Evolutionary conservation across 2,797 vertebrate genomes (phyloP).

Genomic region (Crossoptilon crossoptilon): DNA sequence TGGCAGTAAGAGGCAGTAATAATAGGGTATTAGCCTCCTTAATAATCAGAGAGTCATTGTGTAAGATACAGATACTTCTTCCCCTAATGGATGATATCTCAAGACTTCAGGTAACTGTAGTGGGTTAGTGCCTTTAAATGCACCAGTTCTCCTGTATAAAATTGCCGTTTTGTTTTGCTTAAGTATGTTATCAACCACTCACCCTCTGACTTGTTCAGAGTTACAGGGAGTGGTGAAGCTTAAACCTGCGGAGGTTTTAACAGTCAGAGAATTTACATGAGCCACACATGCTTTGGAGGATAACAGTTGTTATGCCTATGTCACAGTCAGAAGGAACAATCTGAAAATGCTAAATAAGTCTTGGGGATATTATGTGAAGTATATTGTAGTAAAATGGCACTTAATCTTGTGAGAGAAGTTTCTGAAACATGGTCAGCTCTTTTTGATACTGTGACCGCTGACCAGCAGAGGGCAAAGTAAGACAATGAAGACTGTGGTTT

Average conservation of each 20-base stretch:
- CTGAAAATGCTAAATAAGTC: not conserved
- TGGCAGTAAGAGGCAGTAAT: not conserved
- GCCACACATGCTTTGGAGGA: not conserved
- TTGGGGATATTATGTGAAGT: not conserved
- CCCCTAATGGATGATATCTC: not conserved
- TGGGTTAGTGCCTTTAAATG: not conserved
- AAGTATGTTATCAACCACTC: not conserved
- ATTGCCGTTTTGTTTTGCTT: not conserved
- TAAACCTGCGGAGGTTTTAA: not conserved
- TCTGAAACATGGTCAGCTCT: not conserved
- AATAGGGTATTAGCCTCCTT: not conserved
- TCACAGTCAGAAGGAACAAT: not conserved
- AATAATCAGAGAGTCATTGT: not conserved
- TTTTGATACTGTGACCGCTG: not conserved
- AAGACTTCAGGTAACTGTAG: not conserved
- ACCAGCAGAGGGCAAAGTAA: constrained; percentile 74
- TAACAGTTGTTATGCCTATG: not conserved
- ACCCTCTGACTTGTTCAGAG: not conserved
- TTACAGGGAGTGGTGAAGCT: not conserved
- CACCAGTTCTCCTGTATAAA: not conserved
- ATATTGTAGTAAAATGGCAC: not conserved
- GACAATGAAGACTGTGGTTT: not conserved
- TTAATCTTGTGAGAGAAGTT: not conserved
- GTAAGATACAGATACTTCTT: not conserved
- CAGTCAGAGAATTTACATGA: not conserved